Evolutionary conservation across 2,113 vertebrate genomes (phyloP).

Genomic region (Oceanodroma tethys): DNA sequence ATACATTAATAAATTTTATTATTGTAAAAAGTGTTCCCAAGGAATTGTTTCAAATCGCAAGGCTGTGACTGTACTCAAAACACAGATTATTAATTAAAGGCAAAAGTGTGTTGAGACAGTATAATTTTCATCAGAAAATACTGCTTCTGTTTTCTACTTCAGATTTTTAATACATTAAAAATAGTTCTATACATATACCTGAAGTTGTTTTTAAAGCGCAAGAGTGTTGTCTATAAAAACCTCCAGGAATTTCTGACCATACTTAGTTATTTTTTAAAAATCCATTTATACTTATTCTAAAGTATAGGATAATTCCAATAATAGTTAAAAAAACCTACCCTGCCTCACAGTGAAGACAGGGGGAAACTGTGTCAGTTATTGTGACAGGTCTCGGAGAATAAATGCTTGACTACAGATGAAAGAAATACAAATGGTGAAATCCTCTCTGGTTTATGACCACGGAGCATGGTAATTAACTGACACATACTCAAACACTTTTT

Average conservation of each 20-base stretch:
- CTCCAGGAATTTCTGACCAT: neutral
- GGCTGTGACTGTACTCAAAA: neutral
- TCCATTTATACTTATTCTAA: neutral
- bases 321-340: neutral
- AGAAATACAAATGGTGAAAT: constrained; percentile 29
- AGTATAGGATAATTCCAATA: neutral
- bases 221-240: neutral
- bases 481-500: constrained; percentile 19
- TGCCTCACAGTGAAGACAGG: neutral
- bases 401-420: constrained; percentile 12
- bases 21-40: neutral
- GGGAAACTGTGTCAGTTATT: constrained; percentile 3
- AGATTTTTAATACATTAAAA: neutral
- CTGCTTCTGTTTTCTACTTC: neutral
- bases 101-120: neutral
- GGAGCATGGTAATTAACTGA: constrained; percentile 40
- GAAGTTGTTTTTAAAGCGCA: neutral
- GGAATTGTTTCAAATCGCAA: neutral
- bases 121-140: neutral
- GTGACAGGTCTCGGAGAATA: constrained; percentile 42
- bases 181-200: neutral
- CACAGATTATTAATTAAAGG: neutral
- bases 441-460: neutral
- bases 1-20: constrained; percentile 5
- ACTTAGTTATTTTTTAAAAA: neutral